phyloP scores from a whole-genome alignment of 2,888 invertebrate genomes.

The Agrochola circellaris region DNA sequence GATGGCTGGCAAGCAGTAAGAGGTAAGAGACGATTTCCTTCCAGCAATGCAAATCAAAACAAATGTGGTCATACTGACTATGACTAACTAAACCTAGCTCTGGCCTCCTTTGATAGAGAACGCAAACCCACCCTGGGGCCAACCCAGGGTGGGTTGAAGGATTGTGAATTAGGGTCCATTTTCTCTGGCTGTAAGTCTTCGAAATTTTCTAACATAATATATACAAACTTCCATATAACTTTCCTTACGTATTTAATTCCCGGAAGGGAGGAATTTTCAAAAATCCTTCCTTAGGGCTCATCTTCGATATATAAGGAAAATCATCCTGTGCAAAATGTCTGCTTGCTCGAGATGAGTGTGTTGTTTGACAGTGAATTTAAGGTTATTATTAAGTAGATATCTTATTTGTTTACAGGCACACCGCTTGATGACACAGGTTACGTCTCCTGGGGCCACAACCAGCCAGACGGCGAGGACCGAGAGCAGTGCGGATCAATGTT shows the following conservation, averaged over 20 bases:
- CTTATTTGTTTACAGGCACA: constrained; percentile 31
- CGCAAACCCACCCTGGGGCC: no score
- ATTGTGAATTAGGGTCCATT: no score
- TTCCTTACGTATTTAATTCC: no score
- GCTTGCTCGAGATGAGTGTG: background rate
- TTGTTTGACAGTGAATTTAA: background rate
- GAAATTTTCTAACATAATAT: no score
- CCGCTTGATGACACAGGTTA: constrained; percentile 77
- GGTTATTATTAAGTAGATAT: background rate
- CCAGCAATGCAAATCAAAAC: background rate
- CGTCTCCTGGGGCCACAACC: constrained; percentile 75
- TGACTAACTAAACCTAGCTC: no score
- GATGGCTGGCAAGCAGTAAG: constrained; percentile 75
- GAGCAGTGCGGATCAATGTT: constrained; percentile 84
- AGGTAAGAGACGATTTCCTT: constrained; percentile 67
- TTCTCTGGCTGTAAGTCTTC: no score
- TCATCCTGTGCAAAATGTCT: background rate
- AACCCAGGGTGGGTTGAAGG: background rate
- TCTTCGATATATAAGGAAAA: background rate
- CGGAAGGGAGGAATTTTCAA: no score
- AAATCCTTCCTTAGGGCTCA: no score
- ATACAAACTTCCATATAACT: no score
- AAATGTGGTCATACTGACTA: background rate
- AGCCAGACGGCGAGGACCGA: constrained; percentile 78
- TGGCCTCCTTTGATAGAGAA: background rate